Evolutionary conservation across 2,113 vertebrate genomes (phyloP).

Genomic region (Erythrolamprus reginae): DNA sequence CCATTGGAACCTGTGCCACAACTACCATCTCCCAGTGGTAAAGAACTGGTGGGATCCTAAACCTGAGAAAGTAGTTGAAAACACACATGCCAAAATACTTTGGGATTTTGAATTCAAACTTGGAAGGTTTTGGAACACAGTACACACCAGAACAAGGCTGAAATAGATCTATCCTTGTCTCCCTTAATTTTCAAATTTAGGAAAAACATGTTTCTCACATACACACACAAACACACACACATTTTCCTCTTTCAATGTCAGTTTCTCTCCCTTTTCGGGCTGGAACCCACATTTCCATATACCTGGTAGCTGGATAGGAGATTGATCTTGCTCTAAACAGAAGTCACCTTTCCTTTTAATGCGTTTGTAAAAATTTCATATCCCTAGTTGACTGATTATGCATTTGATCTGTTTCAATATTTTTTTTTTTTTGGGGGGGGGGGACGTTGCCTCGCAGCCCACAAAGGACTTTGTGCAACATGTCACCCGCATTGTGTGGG

Average conservation of each 20-base stretch:
- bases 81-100: too few species aligned
- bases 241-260: neutral
- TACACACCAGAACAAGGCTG: too few species aligned
- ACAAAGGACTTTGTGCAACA: conserved; percentile 32
- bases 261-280: neutral
- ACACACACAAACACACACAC: too few species aligned
- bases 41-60: too few species aligned
- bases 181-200: too few species aligned
- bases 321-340: conserved; percentile 16
- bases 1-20: too few species aligned
- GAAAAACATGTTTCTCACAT: too few species aligned
- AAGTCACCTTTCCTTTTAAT: conserved; percentile 60
- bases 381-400: conserved; percentile 59
- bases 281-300: conserved; percentile 9
- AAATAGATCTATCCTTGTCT: too few species aligned
- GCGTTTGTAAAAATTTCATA: conserved; percentile 49
- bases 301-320: neutral
- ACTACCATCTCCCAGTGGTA: too few species aligned
- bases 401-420: conserved; percentile 46
- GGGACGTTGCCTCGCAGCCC: neutral
- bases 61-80: too few species aligned
- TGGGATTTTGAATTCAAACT: too few species aligned
- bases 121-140: too few species aligned
- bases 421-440: conserved; percentile 23
- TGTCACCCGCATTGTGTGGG: conserved; percentile 58